phyloP scores from a whole-genome alignment of 30 jellyfish, hydroid and myxozoan genomes.

The Sanderia malayensis region DNA sequence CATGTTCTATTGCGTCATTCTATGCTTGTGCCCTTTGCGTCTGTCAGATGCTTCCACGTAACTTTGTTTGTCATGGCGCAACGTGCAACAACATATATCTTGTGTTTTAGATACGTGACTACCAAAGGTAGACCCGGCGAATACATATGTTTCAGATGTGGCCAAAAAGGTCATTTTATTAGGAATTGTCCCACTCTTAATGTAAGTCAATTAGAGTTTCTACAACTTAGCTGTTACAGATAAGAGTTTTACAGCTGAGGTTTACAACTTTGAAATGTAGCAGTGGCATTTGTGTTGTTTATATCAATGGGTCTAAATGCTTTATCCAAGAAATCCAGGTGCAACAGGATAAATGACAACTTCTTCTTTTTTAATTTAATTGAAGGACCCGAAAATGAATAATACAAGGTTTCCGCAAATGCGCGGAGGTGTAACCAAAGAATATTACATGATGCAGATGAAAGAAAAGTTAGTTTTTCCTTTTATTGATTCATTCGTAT shows the following conservation, averaged over 20 bases:
- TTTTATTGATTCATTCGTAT: background rate
- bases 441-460: slow-evolving; percentile 64
- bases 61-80: background rate
- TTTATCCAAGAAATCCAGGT: too few species aligned
- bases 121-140: slow-evolving; percentile 61
- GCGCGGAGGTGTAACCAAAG: slow-evolving; percentile 50
- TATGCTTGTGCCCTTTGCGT: background rate
- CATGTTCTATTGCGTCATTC: background rate
- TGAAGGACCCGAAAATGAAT: slow-evolving; percentile 70
- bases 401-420: slow-evolving; percentile 7
- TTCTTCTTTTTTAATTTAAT: too few species aligned
- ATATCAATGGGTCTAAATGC: too few species aligned
- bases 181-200: slow-evolving; percentile 88
- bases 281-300: too few species aligned
- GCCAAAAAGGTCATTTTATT: slow-evolving; percentile 93
- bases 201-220: too few species aligned
- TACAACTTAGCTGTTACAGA: too few species aligned
- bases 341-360: too few species aligned
- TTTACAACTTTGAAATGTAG: too few species aligned
- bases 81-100: background rate
- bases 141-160: slow-evolving; percentile 87
- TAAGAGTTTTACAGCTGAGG: too few species aligned
- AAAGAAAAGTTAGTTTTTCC: slow-evolving; percentile 63
- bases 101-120: slow-evolving; percentile 52
- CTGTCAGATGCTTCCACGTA: background rate